phyloP scores from a whole-genome alignment of 2,113 vertebrate species.

The Proterorhinus semilunaris region DNA sequence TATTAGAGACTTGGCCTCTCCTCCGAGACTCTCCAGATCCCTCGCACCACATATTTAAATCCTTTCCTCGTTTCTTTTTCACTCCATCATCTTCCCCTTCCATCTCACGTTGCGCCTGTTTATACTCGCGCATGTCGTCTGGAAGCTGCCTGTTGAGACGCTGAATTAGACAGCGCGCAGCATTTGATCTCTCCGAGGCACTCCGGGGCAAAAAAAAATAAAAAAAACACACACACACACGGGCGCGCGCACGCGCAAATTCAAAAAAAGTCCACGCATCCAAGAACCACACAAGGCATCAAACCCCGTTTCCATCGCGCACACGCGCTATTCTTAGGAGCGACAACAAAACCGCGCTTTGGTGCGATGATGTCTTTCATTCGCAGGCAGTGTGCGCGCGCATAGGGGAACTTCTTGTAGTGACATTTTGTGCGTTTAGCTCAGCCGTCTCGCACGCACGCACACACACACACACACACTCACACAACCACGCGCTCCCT shows the following conservation, averaged over 20 bases:
- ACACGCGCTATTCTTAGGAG: slow-evolving; percentile 74
- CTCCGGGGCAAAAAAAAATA: slow-evolving; percentile 55
- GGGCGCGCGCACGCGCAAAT: slow-evolving; percentile 23
- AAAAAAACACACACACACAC: slow-evolving; percentile 21
- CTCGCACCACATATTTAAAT: slow-evolving; percentile 56
- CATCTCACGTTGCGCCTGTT: slow-evolving; percentile 52
- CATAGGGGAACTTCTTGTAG: no score
- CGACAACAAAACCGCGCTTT: slow-evolving; percentile 62
- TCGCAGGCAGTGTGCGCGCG: slow-evolving; percentile 15
- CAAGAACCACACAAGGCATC: slow-evolving; percentile 56
- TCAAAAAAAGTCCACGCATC: slow-evolving; percentile 15
- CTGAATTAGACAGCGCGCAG: slow-evolving; percentile 74
- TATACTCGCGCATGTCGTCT: slow-evolving; percentile 44
- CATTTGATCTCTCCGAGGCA: slow-evolving; percentile 73
- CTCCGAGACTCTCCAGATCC: slow-evolving; percentile 33
- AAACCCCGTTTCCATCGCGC: slow-evolving; percentile 69
- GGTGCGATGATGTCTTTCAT: slow-evolving; percentile 65
- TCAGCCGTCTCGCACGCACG: no score
- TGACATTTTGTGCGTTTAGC: no score
- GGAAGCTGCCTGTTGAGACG: slow-evolving; percentile 69
- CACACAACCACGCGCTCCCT: slow-evolving; percentile 28
- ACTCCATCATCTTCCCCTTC: slow-evolving; percentile 53
- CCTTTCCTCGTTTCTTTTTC: slow-evolving; percentile 18
- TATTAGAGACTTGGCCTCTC: slow-evolving; percentile 32
- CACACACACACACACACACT: no score